Percentiles rank a stretch among this genome's conserved stretches.
Conservation (phyloP, 2,888 invertebrate genomes). For the Drosophila eohydei region DNA sequence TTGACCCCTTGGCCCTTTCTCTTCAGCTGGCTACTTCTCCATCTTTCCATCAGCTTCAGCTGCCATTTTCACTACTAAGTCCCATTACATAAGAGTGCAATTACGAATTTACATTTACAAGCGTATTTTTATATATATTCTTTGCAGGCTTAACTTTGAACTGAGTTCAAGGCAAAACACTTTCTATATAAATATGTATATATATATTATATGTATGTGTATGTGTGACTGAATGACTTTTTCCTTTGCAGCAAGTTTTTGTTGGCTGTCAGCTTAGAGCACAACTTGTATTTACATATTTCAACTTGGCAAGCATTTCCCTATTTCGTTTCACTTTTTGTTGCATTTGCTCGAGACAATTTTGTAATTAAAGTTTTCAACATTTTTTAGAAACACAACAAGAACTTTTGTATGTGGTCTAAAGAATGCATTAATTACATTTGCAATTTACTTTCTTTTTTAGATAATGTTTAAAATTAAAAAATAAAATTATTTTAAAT, state of each 20-base stretch:
- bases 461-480: background rate
- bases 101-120: constrained; percentile 34
- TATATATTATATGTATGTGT: background rate
- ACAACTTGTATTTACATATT: constrained; percentile 39
- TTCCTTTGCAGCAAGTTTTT: constrained; percentile 26
- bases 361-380: constrained; percentile 24
- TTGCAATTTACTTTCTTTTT: background rate
- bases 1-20: background rate
- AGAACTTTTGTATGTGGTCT: background rate
- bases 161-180: constrained; percentile 16
- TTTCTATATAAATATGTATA: background rate
- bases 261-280: constrained; percentile 11
- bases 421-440: background rate
- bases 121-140: constrained; percentile 11
- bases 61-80: constrained; percentile 14
- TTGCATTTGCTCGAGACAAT: constrained; percentile 1
- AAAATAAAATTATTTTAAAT: background rate
- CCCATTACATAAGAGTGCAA: constrained; percentile 51
- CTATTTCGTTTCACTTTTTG: constrained; percentile 29
- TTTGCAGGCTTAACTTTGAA: constrained; percentile 17
- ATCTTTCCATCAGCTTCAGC: constrained; percentile 8
- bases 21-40: background rate
- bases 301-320: constrained; percentile 24
- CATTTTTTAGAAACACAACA: background rate
- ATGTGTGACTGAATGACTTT: constrained; percentile 35